phyloP scores from a whole-genome alignment of 2,113 vertebrate species.

The Pao palembangensis region DNA sequence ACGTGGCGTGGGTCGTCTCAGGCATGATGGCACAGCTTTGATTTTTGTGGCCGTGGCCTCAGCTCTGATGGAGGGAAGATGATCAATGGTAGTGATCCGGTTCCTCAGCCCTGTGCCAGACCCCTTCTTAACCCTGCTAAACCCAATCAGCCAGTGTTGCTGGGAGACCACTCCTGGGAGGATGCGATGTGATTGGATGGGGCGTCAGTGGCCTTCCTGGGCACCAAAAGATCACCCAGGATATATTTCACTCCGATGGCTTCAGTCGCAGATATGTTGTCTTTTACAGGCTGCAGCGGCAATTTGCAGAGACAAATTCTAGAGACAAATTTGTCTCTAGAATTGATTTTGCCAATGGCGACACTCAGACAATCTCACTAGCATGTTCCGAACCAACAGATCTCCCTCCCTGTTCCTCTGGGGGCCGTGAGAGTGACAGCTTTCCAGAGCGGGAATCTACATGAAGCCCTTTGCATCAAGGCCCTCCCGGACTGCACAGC shows the following conservation, averaged over 20 bases:
- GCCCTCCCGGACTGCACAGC: constrained; percentile 37
- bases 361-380: not conserved
- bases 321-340: too few species aligned
- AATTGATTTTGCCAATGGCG: not conserved
- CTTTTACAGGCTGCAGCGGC: constrained; percentile 19
- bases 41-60: constrained; percentile 47
- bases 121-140: constrained; percentile 67
- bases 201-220: constrained; percentile 41
- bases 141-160: constrained; percentile 68
- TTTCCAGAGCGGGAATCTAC: constrained; percentile 57
- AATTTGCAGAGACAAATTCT: too few species aligned
- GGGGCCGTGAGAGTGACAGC: constrained; percentile 44
- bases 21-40: constrained; percentile 57
- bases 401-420: constrained; percentile 21
- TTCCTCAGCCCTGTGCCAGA: constrained; percentile 62
- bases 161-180: constrained; percentile 59
- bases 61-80: constrained; percentile 52
- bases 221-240: constrained; percentile 47
- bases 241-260: constrained; percentile 64
- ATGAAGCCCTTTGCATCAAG: constrained; percentile 53
- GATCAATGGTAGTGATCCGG: constrained; percentile 73
- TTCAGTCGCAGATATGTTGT: constrained; percentile 42
- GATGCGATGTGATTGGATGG: constrained; percentile 42
- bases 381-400: too few species aligned
- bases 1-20: constrained; percentile 37